Conservation (phyloP, 2,797 vertebrate species). For the Kryptolebias ocellatus region DNA sequence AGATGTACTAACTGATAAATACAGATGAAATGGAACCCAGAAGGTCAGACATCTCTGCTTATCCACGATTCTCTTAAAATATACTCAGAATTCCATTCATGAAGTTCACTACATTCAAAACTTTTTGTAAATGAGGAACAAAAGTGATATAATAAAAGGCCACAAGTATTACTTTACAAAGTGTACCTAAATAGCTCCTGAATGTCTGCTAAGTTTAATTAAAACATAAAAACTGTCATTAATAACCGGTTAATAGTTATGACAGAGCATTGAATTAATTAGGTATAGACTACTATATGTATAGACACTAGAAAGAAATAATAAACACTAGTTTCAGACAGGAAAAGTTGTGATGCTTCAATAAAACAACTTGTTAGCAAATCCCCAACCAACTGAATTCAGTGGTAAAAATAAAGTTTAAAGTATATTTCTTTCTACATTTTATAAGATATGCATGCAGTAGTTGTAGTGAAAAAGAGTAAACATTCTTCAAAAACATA, state of each 20-base stretch:
- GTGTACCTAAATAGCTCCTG: not conserved
- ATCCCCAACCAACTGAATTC: no score
- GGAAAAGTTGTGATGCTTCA: no score
- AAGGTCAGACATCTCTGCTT: not conserved
- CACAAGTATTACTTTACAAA: not conserved
- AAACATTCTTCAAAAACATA: not conserved
- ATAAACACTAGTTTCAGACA: no score
- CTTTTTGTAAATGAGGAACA: not conserved
- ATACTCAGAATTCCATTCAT: not conserved
- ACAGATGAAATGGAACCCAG: not conserved
- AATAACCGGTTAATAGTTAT: not conserved
- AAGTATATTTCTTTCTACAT: not conserved
- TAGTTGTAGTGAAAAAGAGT: not conserved
- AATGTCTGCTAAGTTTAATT: not conserved
- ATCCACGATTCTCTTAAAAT: not conserved
- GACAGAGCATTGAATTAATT: not conserved
- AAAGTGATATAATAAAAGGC: not conserved
- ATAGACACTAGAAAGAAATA: not conserved
- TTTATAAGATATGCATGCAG: not conserved
- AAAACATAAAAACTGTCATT: not conserved
- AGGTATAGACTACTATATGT: not conserved
- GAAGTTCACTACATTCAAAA: not conserved
- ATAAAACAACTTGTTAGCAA: no score
- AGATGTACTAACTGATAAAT: not conserved
- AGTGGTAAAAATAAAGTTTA: not conserved